These are phyloP conservation scores for Anastatus disparis DNA, from an alignment of 1,140 invertebrate genomes.

Conservation along the genomic window DNA sequence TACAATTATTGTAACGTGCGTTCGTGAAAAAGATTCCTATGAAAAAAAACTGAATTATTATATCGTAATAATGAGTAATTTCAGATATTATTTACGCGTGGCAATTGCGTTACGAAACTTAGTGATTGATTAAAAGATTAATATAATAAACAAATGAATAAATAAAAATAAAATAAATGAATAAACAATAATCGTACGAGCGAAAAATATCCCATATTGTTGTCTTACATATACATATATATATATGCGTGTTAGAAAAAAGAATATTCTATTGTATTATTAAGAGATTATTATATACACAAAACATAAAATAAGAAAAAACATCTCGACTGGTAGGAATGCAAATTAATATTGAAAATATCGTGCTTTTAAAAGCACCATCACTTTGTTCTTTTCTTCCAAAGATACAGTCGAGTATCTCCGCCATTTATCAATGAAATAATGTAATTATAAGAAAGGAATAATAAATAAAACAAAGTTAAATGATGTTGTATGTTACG, in stretches of 20 bases:
- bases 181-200: no score
- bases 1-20: not conserved
- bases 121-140: no score
- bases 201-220: conserved; percentile 1
- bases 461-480: not conserved
- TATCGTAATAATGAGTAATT: no score
- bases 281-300: conserved; percentile 12
- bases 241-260: conserved; percentile 8
- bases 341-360: not conserved
- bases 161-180: no score
- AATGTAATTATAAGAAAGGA: not conserved
- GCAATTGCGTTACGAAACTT: no score
- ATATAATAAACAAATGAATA: no score
- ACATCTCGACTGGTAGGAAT: not conserved
- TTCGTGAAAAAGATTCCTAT: no score
- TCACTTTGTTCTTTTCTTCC: no score
- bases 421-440: not conserved
- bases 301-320: not conserved
- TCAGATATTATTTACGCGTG: no score
- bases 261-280: not conserved
- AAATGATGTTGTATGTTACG: not conserved
- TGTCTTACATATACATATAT: conserved; percentile 1
- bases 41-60: no score
- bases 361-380: no score
- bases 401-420: not conserved